Percentiles rank a stretch among this genome's conserved stretches.
These are phyloP conservation scores for Austrolebias charrua DNA, from an alignment of 2,797 vertebrate genomes.

Conservation along the genomic window DNA sequence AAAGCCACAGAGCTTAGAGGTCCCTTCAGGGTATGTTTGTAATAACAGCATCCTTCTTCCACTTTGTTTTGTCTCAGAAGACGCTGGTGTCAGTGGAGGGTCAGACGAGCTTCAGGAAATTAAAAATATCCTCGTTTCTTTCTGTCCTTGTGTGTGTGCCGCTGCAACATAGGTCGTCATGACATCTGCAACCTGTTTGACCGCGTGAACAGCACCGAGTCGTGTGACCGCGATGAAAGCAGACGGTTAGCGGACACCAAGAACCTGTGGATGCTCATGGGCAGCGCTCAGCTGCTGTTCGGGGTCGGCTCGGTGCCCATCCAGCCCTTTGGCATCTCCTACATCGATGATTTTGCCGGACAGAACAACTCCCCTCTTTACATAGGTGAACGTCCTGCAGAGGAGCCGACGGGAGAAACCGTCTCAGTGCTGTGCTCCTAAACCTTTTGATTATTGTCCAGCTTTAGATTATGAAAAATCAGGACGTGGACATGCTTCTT, in stretches of 20 bases:
- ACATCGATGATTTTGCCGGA: conserved; percentile 91
- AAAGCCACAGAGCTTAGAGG: conserved; percentile 57
- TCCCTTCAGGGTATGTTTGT: conserved; percentile 40
- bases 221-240: conserved; percentile 71
- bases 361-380: conserved; percentile 90
- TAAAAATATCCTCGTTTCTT: conserved; percentile 25
- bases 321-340: conserved; percentile 98
- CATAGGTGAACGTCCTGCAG: conserved; percentile 79
- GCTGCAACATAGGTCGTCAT: conserved; percentile 38
- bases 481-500: too few species aligned
- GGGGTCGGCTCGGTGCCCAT: conserved; percentile 94
- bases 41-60: conserved; percentile 27
- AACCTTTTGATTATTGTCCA: background rate
- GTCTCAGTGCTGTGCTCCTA: background rate
- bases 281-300: conserved; percentile 88
- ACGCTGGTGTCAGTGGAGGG: conserved; percentile 24
- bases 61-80: conserved; percentile 22
- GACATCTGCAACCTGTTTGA: conserved; percentile 81
- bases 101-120: conserved; percentile 57
- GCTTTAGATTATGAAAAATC: background rate
- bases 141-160: background rate
- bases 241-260: conserved; percentile 68
- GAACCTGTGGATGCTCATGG: conserved; percentile 90
- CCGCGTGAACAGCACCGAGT: conserved; percentile 60
- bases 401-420: conserved; percentile 2